Base-by-base conservation (phyloP, 2,888 invertebrate genomes). In the Phengaris alcon region DNA sequence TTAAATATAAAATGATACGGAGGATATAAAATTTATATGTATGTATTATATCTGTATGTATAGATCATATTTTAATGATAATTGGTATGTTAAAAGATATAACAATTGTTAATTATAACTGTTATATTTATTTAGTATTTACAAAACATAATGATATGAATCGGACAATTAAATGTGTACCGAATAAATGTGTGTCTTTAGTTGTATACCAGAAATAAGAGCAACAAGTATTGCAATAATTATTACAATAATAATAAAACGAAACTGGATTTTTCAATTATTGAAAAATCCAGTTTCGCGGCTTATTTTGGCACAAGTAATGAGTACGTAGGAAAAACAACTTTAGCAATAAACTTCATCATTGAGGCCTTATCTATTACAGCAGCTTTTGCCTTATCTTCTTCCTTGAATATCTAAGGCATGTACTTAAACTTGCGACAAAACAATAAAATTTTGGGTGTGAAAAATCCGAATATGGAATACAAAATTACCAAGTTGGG, bases 61-160 rank as follows among this genome's bases (percentile, higher is more conserved):
- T 12, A 64, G 35, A 35, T 44, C 35, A 22, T 44, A 64, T 64
- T 64, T 44, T 64, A 64, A 64, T 64, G 13, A 6, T 64, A 64
- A 64, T 64, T 22, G 64, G 35, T 64, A 35, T 35, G 64, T 64
- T 64, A 22, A 9, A 35, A 64, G 22, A 64, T 64, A 64, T 64
- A 64, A 64, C 64, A 64, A 64, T 44, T 64, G 64, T 12, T 35
- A 64, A 64, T 64, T 64, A 64, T 64, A 64, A 64, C 64, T 44
- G 64, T 64, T 64, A 35, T 35, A 64, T 64, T 64, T 35, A 64
- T 44, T 64, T 64, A 64, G 13, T 35, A 64, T 44, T 64, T 64
- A 64, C 35, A 64, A 44, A 64, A 64, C 6, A 13, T 44, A 44
- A 35, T 44, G 64, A 64, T 35, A 35, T 35, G 64, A 64, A 22